phyloP scores from a whole-genome alignment of 2,888 invertebrate species.

The Orgyia antiqua region DNA sequence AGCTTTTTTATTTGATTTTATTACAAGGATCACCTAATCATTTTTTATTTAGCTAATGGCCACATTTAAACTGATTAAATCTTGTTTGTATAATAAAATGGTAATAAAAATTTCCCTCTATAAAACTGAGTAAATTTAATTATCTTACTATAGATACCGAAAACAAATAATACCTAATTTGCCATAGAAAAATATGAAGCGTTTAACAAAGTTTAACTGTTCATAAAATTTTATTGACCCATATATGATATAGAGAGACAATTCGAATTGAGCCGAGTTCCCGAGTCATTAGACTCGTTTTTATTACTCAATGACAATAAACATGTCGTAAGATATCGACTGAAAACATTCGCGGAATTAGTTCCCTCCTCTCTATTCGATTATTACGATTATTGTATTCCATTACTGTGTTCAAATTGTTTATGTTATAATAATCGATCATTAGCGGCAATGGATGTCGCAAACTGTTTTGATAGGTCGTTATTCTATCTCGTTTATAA shows the following conservation, averaged over 20 bases:
- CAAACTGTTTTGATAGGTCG: too few species aligned
- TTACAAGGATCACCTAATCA: too few species aligned
- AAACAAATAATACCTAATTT: slow-evolving; percentile 32
- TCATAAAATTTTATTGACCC: slow-evolving; percentile 77
- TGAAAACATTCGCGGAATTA: slow-evolving; percentile 73
- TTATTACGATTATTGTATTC: slow-evolving; percentile 63
- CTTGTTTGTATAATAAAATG: too few species aligned
- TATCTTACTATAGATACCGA: slow-evolving; percentile 5
- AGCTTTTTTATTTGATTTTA: too few species aligned
- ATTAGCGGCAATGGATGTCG: too few species aligned
- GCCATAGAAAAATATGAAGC: slow-evolving; percentile 36
- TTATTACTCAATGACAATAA: slow-evolving; percentile 74
- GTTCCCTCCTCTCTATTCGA: slow-evolving; percentile 52
- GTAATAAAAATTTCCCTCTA: too few species aligned
- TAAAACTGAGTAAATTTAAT: too few species aligned
- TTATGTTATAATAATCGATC: slow-evolving; percentile 40
- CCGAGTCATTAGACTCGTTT: slow-evolving; percentile 74
- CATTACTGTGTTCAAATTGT: slow-evolving; percentile 43
- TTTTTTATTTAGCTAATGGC: too few species aligned
- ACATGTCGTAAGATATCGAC: slow-evolving; percentile 74
- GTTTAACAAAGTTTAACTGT: slow-evolving; percentile 73
- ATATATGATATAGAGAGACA: slow-evolving; percentile 76
- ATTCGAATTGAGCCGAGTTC: slow-evolving; percentile 56
- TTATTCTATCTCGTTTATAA: background rate
- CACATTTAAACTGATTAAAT: too few species aligned